These are phyloP conservation scores for Megatriorchis doriae DNA, from an alignment of 2,113 vertebrate genomes.

Conservation along the genomic window DNA sequence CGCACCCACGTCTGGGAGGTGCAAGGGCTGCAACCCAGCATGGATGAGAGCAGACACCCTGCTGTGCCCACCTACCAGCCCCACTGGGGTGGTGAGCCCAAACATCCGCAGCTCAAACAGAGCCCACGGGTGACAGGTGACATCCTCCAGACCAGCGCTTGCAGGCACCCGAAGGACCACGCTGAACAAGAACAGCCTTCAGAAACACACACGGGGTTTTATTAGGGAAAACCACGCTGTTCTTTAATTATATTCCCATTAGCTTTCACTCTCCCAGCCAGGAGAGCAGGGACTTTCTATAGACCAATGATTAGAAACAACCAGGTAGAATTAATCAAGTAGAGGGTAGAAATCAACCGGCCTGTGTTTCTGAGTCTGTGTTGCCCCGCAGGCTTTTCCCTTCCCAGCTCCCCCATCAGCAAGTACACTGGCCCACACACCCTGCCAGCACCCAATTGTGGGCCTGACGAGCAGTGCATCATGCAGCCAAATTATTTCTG, in stretches of 20 bases:
- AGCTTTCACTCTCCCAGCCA: neutral
- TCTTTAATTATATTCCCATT: neutral
- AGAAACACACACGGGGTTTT: neutral
- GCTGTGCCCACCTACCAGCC: neutral
- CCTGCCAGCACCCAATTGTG: neutral
- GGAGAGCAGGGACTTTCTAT: neutral
- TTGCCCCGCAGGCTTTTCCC: rapidly evolving
- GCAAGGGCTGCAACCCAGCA: neutral
- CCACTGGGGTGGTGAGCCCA: neutral
- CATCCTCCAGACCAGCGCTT: neutral
- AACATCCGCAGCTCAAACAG: neutral
- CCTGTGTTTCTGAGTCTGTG: rapidly evolving
- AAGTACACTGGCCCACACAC: rapidly evolving
- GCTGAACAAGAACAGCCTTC: neutral
- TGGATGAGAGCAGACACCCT: neutral
- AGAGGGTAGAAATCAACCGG: neutral
- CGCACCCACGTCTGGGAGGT: rapidly evolving
- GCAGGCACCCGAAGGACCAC: rapidly evolving
- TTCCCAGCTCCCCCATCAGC: neutral
- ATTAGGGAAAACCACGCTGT: neutral
- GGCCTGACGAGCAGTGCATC: too few relatives aligned
- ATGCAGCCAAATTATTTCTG: neutral
- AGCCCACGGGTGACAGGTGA: rapidly evolving
- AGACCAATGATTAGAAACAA: neutral
- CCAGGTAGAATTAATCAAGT: neutral